Evolutionary conservation across 2,113 vertebrate species (phyloP).

Genomic region (Macaca fascicularis): T2T-MFA8v1.1 NC_088379.1:183330501-183331000

Average conservation of each 20-base stretch:
- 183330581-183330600: neutral
- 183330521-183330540: neutral
- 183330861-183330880: neutral
- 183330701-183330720: neutral
- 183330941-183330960: neutral
- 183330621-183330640: neutral
- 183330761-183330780: neutral
- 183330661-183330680: neutral
- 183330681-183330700: too few species aligned
- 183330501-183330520: neutral
- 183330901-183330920: neutral
- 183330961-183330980: neutral
- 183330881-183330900: neutral
- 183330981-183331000: neutral
- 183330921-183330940: neutral
- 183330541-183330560: accelerated
- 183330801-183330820: neutral
- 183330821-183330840: neutral
- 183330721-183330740: neutral
- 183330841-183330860: too few species aligned
- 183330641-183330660: neutral
- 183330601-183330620: neutral
- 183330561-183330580: neutral
- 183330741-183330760: neutral
- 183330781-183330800: neutral